A percentile compares a stretch with the other conserved stretches of the same genome.
These are phyloP conservation scores for Agrotis segetum DNA, from an alignment of 2,888 invertebrate genomes.

Conservation along the genomic window DNA sequence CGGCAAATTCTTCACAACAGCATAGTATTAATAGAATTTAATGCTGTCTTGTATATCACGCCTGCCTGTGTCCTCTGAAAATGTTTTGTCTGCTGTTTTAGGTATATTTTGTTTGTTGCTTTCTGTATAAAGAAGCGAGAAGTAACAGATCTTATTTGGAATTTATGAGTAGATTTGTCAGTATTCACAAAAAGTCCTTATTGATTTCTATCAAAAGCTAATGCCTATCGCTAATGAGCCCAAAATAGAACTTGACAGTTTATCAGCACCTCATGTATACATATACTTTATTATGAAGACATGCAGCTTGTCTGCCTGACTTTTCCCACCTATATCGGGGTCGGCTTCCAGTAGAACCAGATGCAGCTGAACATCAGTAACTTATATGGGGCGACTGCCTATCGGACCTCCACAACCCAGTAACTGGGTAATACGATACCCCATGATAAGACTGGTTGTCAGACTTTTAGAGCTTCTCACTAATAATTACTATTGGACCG, in stretches of 20 bases:
- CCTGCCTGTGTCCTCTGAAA: background rate
- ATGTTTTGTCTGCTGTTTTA: background rate
- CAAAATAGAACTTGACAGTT: background rate
- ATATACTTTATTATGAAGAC: too few species aligned
- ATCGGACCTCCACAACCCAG: too few species aligned
- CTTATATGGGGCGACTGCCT: too few species aligned
- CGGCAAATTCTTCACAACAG: constrained; percentile 48
- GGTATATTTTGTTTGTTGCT: constrained; percentile 1
- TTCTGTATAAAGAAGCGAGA: background rate
- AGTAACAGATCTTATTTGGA: background rate
- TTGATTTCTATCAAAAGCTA: background rate
- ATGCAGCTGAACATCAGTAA: too few species aligned
- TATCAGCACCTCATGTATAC: background rate
- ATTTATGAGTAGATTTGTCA: background rate
- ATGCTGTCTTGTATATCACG: constrained; percentile 18
- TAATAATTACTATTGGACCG: too few species aligned
- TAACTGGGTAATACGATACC: too few species aligned
- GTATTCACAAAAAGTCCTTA: background rate
- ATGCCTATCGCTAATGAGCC: background rate
- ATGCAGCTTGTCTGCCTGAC: too few species aligned
- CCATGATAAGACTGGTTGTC: too few species aligned
- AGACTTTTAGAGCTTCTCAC: too few species aligned
- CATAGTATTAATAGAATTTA: constrained; percentile 42
- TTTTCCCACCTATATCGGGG: too few species aligned
- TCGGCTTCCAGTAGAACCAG: too few species aligned